Percentiles rank a stretch among this genome's conserved stretches.
Conservation (phyloP, 1,140 invertebrate species). For the Drosophila sucinea region DNA sequence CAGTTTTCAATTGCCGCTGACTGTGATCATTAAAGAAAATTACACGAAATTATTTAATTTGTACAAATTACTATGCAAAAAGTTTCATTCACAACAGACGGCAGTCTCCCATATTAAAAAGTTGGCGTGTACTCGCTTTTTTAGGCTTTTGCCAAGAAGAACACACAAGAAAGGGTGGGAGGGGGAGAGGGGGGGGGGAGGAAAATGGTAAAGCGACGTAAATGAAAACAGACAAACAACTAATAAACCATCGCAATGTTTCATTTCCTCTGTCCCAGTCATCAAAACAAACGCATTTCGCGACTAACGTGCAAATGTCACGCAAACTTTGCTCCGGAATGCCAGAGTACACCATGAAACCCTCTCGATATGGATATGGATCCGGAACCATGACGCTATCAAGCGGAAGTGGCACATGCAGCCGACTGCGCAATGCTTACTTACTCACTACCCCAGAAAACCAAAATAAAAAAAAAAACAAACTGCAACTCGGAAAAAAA, state of each 20-base stretch:
- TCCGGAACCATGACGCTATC: slow-evolving; percentile 73
- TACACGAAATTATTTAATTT: slow-evolving; percentile 47
- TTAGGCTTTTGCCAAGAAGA: background rate
- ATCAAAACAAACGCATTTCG: slow-evolving; percentile 66
- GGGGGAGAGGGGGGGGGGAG: too few relatives aligned
- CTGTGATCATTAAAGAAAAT: slow-evolving; percentile 34
- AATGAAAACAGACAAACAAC: slow-evolving; percentile 59
- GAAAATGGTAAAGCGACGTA: too few relatives aligned
- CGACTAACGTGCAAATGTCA: slow-evolving; percentile 69
- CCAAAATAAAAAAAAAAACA: slow-evolving; percentile 30
- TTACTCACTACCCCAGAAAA: slow-evolving; percentile 63
- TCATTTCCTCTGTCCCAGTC: slow-evolving; percentile 56
- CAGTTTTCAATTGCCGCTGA: background rate
- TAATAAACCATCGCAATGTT: slow-evolving; percentile 59
- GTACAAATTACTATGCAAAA: slow-evolving; percentile 45
- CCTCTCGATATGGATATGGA: slow-evolving; percentile 67
- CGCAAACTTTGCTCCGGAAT: slow-evolving; percentile 58
- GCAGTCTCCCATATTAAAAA: slow-evolving; percentile 28
- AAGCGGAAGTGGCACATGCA: slow-evolving; percentile 80
- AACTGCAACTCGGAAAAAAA: slow-evolving; percentile 13
- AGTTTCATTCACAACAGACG: slow-evolving; percentile 16
- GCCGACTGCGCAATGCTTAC: slow-evolving; percentile 65
- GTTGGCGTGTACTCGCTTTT: slow-evolving; percentile 27
- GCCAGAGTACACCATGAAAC: slow-evolving; percentile 24
- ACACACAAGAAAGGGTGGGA: background rate